Percentiles rank a stretch among this genome's conserved stretches.
phyloP scores from a whole-genome alignment of 2,888 invertebrate genomes.

The Villa cingulata region DNA sequence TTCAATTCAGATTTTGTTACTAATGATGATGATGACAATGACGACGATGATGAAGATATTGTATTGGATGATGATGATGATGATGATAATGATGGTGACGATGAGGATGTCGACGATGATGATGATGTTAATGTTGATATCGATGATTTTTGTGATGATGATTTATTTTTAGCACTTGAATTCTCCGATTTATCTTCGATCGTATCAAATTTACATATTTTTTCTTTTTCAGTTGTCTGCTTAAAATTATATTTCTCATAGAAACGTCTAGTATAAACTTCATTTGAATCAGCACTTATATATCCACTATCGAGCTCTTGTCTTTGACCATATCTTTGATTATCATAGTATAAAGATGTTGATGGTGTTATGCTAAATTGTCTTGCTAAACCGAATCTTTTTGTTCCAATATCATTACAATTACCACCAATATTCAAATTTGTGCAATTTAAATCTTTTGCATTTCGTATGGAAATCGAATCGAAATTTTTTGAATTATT shows the following conservation, averaged over 20 bases:
- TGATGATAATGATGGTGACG: slow-evolving; percentile 22
- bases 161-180: slow-evolving; percentile 7
- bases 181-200: slow-evolving; percentile 29
- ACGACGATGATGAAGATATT: slow-evolving; percentile 15
- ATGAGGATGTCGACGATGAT: slow-evolving; percentile 22
- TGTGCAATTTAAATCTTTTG: too few relatives aligned
- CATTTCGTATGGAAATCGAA: slow-evolving; percentile 15
- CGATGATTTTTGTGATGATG: slow-evolving; percentile 21
- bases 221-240: slow-evolving; percentile 25
- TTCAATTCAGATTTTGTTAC: not conserved
- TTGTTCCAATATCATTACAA: not conserved
- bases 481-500: slow-evolving; percentile 20
- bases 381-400: not conserved
- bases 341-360: slow-evolving; percentile 3
- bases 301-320: slow-evolving; percentile 66
- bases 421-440: not conserved
- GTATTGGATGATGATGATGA: slow-evolving; percentile 22
- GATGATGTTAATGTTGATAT: slow-evolving; percentile 21
- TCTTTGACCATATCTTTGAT: slow-evolving; percentile 25
- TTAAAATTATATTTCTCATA: slow-evolving; percentile 35
- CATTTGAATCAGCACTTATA: slow-evolving; percentile 66
- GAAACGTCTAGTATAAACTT: slow-evolving; percentile 41
- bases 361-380: slow-evolving; percentile 2
- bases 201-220: slow-evolving; percentile 27
- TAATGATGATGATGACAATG: slow-evolving; percentile 9